Evolutionary conservation across 1,140 invertebrate species (phyloP).

Genomic region (Hydropsyche tenuis): DNA sequence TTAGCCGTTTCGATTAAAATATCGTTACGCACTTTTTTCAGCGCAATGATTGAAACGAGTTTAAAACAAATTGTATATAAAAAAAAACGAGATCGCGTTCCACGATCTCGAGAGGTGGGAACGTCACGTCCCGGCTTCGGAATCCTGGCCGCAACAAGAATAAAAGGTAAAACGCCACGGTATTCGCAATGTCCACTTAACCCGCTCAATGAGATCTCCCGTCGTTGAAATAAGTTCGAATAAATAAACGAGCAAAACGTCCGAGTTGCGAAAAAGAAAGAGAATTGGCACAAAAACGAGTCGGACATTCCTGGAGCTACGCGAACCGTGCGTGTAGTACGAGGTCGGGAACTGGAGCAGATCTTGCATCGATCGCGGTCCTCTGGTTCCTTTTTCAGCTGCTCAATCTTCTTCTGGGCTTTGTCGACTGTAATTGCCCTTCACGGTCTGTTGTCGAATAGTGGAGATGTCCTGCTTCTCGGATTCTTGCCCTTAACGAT

Average conservation of each 20-base stretch:
- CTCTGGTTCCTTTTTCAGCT: too few species aligned
- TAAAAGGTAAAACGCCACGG: neutral
- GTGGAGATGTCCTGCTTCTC: slow-evolving; percentile 16
- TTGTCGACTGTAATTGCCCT: slow-evolving; percentile 26
- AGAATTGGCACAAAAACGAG: slow-evolving; percentile 37
- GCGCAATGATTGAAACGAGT: neutral
- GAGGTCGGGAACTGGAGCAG: slow-evolving; percentile 10
- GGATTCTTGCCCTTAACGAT: slow-evolving; percentile 28
- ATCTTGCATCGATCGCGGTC: neutral
- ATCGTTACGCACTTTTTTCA: slow-evolving; percentile 10
- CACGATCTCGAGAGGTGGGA: slow-evolving; percentile 42
- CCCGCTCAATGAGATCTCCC: slow-evolving; percentile 37
- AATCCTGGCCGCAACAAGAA: slow-evolving; percentile 19
- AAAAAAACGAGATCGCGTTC: slow-evolving; percentile 21
- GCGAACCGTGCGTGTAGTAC: slow-evolving; percentile 21
- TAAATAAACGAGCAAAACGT: slow-evolving; percentile 7
- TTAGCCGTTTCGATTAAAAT: slow-evolving; percentile 13
- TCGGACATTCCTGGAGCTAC: slow-evolving; percentile 19
- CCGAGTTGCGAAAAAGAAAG: slow-evolving; percentile 9
- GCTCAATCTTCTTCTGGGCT: neutral
- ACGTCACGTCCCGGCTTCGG: slow-evolving; percentile 43
- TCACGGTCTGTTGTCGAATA: slow-evolving; percentile 29
- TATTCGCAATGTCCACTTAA: slow-evolving; percentile 41
- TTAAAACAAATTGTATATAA: neutral
- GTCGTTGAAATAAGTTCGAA: neutral